Evolutionary conservation across 2,797 vertebrate species (phyloP), one percentile per base, ranked within the genome.

Genomic region (Cheirogaleus major): DNA sequence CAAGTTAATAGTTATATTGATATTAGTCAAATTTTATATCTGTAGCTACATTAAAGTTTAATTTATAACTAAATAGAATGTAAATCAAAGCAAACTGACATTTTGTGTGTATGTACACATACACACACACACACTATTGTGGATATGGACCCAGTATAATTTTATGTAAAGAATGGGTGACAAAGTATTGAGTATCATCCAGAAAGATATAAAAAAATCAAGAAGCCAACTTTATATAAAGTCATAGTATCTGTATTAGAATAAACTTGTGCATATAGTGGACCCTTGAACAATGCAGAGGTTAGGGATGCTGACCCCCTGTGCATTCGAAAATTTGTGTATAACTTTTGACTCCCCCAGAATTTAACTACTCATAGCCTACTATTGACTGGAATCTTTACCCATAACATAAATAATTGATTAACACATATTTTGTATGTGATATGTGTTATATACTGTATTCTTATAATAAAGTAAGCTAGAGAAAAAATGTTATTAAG

Each of bases 41-140:
- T 86, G 5, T 43, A 94, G 75, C 50, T 9, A 70, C 14, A 89
- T 57, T 80, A 76, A 95, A 96, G 35, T 85, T 63, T 91, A 79
- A 78, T 89, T 72, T 67, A 23, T 94, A 78, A 57, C n/a, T 55
- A 80, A 93, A 55, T 30, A 55, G 13, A 41, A 59, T 72, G 3
- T 91, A 97, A 86, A 79, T 79, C 41, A 72, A 94, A 95, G 23
- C 15, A 86, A 73, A 67, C 23, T 73, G 69, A 78, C 3, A 52
- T n/a, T 72, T 30, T 55, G 5, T 22, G 20, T 22, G 5, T 52
- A 20, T 38, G 17, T 32, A 5, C 45, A 0, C 23, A 11, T 27
- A 38, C 9, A 32, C 22, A 80, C 23, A 38, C 15, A 55, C 22
- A 78, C 1, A 22, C 6, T 27, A 1, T 87, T 80, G 5, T 41